A percentile compares a stretch with the other conserved stretches of the same genome.
Evolutionary conservation across 1,140 invertebrate species (phyloP).

Genomic region (Meloidogyne exigua): DNA sequence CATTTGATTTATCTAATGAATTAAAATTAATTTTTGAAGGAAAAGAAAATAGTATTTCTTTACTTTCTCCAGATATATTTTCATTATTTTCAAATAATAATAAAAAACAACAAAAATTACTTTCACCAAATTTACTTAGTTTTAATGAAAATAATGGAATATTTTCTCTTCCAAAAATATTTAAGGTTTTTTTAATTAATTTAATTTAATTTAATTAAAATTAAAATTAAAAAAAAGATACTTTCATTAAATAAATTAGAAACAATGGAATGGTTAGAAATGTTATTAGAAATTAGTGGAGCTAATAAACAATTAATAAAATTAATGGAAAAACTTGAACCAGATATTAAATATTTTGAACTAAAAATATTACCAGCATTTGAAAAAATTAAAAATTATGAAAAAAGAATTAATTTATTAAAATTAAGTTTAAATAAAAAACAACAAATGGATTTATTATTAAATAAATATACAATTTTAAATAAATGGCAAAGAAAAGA

Average conservation of each 20-base stretch:
- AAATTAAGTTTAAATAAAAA: background rate
- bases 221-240: background rate
- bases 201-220: background rate
- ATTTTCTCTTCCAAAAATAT: background rate
- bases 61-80: conserved; percentile 24
- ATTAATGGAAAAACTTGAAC: conserved; percentile 8
- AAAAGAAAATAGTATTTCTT: background rate
- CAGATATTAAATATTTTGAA: conserved; percentile 18
- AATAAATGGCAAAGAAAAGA: background rate
- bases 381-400: background rate
- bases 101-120: background rate
- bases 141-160: background rate
- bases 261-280: conserved; percentile 18
- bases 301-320: conserved; percentile 7
- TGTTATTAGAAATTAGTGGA: conserved; percentile 23
- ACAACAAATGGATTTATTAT: background rate
- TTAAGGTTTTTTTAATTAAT: background rate
- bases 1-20: background rate
- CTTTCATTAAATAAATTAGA: conserved; percentile 7
- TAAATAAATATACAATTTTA: background rate
- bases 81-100: background rate
- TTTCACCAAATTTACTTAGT: conserved; percentile 13
- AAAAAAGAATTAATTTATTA: background rate
- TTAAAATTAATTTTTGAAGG: background rate
- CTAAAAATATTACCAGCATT: background rate